A percentile compares a stretch with the other conserved stretches of the same genome.
These are phyloP conservation scores for Melanophora roralis DNA, from an alignment of 2,888 invertebrate genomes.

Conservation along the genomic window DNA sequence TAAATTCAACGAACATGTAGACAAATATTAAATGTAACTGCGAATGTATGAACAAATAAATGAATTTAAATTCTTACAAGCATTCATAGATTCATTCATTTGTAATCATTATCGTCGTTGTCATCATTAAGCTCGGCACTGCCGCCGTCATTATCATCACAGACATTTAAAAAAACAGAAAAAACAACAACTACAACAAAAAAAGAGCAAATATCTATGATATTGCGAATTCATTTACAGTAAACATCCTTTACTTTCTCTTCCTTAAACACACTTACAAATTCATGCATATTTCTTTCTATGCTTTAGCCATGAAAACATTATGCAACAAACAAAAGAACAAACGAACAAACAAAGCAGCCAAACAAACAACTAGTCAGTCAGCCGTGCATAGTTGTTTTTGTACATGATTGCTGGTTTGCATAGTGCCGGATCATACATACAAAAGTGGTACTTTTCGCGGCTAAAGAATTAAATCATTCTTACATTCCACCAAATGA, in stretches of 20 bases:
- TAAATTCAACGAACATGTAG: conserved; percentile 28
- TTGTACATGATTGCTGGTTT: conserved; percentile 43
- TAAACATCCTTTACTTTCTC: conserved; percentile 40
- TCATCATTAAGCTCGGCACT: conserved; percentile 5
- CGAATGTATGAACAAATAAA: neutral
- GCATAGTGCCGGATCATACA: conserved; percentile 47
- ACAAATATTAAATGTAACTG: conserved; percentile 29
- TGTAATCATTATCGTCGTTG: conserved; percentile 35
- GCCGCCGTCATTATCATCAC: conserved; percentile 24
- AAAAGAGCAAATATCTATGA: conserved; percentile 51
- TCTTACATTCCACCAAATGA: conserved; percentile 54
- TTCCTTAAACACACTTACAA: neutral
- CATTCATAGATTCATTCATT: neutral
- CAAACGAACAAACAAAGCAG: neutral
- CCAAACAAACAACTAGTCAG: conserved; percentile 5
- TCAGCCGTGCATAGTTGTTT: conserved; percentile 4
- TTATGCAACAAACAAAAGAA: too few relatives aligned
- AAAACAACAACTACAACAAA: conserved; percentile 7
- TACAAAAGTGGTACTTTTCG: conserved; percentile 59
- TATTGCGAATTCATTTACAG: conserved; percentile 54
- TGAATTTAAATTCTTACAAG: conserved; percentile 15
- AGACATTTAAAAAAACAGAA: neutral
- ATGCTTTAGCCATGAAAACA: neutral
- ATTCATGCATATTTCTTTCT: neutral
- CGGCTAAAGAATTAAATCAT: conserved; percentile 62